These are phyloP conservation scores for Chaetodon trifascialis DNA, from an alignment of 2,113 vertebrate species.

Conservation along the genomic window DNA sequence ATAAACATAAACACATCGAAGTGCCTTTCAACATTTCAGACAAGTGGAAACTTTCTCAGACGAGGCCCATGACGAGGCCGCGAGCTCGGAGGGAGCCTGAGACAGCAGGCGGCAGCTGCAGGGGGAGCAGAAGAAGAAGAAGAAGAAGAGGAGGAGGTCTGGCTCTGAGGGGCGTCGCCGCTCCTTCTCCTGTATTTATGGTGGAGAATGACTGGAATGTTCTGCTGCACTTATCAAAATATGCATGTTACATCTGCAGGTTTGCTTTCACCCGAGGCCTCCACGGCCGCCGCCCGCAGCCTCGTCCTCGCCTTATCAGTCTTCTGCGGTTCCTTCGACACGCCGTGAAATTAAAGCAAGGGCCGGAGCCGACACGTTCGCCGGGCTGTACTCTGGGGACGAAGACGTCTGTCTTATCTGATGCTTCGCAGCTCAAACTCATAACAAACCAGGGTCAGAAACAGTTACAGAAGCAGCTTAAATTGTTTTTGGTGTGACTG, in stretches of 20 bases:
- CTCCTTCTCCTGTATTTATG: conserved; percentile 63
- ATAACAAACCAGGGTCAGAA: neutral
- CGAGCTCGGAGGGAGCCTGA: neutral
- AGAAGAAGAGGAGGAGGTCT: neutral
- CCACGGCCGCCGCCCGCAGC: conserved; percentile 3
- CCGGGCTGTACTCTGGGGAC: neutral
- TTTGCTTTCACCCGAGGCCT: conserved; percentile 53
- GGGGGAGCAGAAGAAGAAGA: neutral
- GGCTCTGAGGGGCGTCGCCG: conserved; percentile 29
- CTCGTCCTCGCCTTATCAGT: neutral
- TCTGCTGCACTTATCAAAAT: conserved; percentile 81
- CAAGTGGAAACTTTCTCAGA: conserved; percentile 24
- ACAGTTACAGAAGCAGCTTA: neutral
- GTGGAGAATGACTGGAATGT: conserved; percentile 81
- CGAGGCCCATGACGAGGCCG: neutral
- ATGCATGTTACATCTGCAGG: conserved; percentile 70
- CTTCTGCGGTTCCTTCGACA: neutral
- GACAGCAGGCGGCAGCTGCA: neutral
- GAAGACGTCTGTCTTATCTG: neutral
- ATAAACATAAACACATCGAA: conserved; percentile 13
- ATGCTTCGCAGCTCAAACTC: conserved; percentile 7
- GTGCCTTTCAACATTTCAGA: neutral
- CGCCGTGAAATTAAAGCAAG: conserved; percentile 9
- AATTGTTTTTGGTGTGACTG: neutral
- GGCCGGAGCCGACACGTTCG: neutral